phyloP scores from a whole-genome alignment of 2,797 vertebrate genomes.

The Macrochelys suwanniensis region DNA sequence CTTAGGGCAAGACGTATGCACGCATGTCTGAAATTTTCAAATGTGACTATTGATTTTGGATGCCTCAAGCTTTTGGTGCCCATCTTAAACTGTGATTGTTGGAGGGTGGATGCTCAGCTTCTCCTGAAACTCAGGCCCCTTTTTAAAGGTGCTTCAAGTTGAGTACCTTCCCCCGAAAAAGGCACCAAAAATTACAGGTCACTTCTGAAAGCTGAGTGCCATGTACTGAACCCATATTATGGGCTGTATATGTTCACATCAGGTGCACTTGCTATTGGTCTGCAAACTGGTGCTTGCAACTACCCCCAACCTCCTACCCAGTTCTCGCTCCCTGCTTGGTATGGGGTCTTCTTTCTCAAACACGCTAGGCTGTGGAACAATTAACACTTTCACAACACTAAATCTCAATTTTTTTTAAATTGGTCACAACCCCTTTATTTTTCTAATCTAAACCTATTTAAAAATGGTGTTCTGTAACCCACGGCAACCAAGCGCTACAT shows the following conservation, averaged over 20 bases:
- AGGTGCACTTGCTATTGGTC: background rate
- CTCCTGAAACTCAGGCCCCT: background rate
- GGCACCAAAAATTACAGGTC: background rate
- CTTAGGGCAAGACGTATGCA: background rate
- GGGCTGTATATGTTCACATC: background rate
- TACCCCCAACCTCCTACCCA: background rate
- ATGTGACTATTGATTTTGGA: background rate
- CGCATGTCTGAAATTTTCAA: background rate
- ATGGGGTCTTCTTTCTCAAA: background rate
- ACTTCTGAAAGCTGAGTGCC: background rate
- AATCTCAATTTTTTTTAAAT: background rate
- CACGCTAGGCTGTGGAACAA: background rate
- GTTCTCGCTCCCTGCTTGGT: background rate
- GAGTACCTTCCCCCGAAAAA: background rate
- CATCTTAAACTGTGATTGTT: background rate
- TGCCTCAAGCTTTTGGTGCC: background rate
- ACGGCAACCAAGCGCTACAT: constrained; percentile 38
- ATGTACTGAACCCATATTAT: background rate
- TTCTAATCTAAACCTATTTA: constrained; percentile 47
- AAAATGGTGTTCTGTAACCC: constrained; percentile 19
- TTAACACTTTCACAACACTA: background rate
- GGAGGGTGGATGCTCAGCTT: background rate
- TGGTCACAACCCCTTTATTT: background rate
- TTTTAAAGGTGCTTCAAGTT: background rate
- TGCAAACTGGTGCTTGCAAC: background rate